These are phyloP conservation scores for Tretioscincus oriximinensis DNA, from an alignment of 2,113 vertebrate species.

Conservation along the genomic window DNA sequence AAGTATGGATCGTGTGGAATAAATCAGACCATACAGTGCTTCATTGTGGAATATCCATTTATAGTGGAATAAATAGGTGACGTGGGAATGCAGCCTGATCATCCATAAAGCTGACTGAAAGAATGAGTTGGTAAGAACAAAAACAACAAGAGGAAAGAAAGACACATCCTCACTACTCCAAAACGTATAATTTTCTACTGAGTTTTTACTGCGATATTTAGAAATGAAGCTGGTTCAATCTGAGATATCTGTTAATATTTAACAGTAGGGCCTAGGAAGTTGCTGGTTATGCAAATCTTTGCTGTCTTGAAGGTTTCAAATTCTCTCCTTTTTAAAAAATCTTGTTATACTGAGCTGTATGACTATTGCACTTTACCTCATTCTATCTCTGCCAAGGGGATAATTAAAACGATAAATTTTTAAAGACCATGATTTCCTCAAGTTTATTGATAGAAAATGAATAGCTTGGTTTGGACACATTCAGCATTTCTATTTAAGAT, in stretches of 20 bases:
- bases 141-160: neutral
- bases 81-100: too few relatives aligned
- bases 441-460: slow-evolving; percentile 68
- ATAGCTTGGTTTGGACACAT: slow-evolving; percentile 63
- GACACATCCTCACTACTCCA: neutral
- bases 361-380: slow-evolving; percentile 44
- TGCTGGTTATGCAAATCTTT: neutral
- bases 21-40: too few relatives aligned
- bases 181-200: neutral
- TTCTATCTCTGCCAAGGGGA: slow-evolving; percentile 40
- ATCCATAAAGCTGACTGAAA: neutral
- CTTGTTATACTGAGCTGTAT: slow-evolving; percentile 21
- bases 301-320: neutral
- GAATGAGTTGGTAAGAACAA: neutral
- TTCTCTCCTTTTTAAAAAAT: neutral
- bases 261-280: neutral
- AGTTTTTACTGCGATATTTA: neutral
- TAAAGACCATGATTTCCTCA: slow-evolving; percentile 57
- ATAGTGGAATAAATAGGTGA: too few relatives aligned
- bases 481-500: slow-evolving; percentile 52
- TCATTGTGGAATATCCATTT: too few relatives aligned
- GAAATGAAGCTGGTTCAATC: neutral
- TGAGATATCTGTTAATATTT: neutral
- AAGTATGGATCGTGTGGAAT: too few relatives aligned
- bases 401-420: slow-evolving; percentile 58